phyloP scores from a whole-genome alignment of 2,797 vertebrate species.

The Furcifer pardalis region DNA sequence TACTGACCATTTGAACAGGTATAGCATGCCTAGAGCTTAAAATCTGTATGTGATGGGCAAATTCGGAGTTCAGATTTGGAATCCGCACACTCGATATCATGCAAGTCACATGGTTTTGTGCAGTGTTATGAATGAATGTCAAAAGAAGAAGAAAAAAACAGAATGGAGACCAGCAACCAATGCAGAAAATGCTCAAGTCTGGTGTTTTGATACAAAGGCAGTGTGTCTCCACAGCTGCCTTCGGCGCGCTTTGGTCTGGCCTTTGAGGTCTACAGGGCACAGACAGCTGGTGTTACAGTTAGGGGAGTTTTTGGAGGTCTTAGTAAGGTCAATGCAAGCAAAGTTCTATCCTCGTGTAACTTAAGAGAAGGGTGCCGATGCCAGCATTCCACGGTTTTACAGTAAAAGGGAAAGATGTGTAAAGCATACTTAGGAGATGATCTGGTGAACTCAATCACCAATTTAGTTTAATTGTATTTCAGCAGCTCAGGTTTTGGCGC shows the following conservation, averaged over 20 bases:
- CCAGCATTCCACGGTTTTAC: constrained; percentile 27
- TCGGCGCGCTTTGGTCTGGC: constrained; percentile 2
- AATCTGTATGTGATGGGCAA: too few relatives aligned
- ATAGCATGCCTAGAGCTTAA: too few relatives aligned
- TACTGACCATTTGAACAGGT: too few relatives aligned
- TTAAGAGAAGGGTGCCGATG: constrained; percentile 19
- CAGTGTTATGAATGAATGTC: constrained; percentile 37
- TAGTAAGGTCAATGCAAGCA: constrained; percentile 3
- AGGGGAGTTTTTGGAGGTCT: not conserved
- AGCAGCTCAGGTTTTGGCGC: constrained; percentile 22
- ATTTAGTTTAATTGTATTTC: constrained; percentile 2
- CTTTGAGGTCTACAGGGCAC: not conserved
- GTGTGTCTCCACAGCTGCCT: constrained; percentile 9
- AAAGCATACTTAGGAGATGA: constrained; percentile 12
- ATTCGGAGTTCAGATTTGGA: too few relatives aligned
- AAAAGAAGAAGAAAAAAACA: not conserved
- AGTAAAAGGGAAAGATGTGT: constrained; percentile 1
- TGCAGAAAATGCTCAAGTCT: not conserved
- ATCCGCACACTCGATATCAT: too few relatives aligned
- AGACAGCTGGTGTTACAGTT: not conserved
- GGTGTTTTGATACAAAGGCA: constrained; percentile 2
- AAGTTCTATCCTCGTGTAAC: constrained; percentile 3
- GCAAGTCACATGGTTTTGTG: too few relatives aligned
- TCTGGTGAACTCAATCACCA: constrained; percentile 15
- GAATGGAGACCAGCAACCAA: constrained; percentile 1